Base-by-base conservation (phyloP, 2,888 invertebrate species). In the Pycnomerus fuliginosus region DNA sequence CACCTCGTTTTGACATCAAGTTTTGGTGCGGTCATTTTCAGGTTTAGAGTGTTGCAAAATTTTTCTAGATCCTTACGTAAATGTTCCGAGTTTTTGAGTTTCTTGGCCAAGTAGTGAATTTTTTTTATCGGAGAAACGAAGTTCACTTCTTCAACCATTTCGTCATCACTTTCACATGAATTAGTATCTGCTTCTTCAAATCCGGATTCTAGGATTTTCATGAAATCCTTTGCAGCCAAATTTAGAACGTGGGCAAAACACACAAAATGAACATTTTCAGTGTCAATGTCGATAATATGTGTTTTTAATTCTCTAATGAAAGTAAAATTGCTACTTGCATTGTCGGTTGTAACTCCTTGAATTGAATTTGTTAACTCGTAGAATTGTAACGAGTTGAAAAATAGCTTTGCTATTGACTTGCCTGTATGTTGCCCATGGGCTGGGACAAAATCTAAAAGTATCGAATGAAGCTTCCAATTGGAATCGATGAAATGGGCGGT, bases 391-490 rank as follows among this genome's bases (percentile, higher is more conserved):
- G n/a, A 7, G 4, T 15, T 16, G 3, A n/a, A 14, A 31, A 31
- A 31, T 16, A 16, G 7, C 3, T 14, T 31, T 3, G 60, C 53
- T 17, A 58, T 55, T 22, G 47, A 50, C 39, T 22, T 16, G 10
- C 56, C 56, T 25, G 58, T 50, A 44, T 62, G 58, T 43, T 50
- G 38, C 31, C 56, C 55, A 27, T 49, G 27, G 12, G 53, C 53
- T 23, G 52, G 46, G 27, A 55, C 39, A 39, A 60, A 61, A 39
- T 60, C 58, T 17, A 59, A 49, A 29, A 52, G 44, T 11, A 54
- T 24, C 16, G 55, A 54, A 22, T 56, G 50, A 13, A 46, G 23
- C 20, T 48, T 44, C 54, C 54, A 62, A 10, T 57, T 37, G 7
- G 48, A 29, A 23, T 58, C 55, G 33, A 58, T 50, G 23, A 48